Evolutionary conservation across 35 echinoderm and acorn worm genomes (phyloP).

Genomic region (Apostichopus californicus): DNA sequence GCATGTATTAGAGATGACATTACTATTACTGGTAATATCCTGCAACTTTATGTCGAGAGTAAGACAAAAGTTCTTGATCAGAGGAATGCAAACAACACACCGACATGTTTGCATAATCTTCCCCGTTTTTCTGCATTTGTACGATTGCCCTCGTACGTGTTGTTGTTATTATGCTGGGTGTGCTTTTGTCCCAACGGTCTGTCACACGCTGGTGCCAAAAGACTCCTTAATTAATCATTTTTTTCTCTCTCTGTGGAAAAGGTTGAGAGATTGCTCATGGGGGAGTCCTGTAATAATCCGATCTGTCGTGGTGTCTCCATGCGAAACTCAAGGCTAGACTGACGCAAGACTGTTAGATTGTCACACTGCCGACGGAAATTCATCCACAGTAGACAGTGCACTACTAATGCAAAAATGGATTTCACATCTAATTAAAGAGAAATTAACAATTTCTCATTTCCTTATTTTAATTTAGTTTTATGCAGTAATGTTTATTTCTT

Average conservation of each 20-base stretch:
- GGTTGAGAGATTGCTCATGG: constrained; percentile 51
- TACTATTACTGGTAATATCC: too few relatives aligned
- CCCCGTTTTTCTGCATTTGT: neutral
- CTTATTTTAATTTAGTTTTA: too few relatives aligned
- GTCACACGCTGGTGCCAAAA: constrained; percentile 44
- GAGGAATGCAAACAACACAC: neutral
- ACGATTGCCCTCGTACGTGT: too few relatives aligned
- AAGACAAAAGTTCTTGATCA: neutral
- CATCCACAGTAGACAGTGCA: too few relatives aligned
- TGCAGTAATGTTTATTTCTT: too few relatives aligned
- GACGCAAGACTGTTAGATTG: neutral
- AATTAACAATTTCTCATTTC: too few relatives aligned
- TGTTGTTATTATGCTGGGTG: too few relatives aligned
- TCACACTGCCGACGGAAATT: neutral
- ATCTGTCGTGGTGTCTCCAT: constrained; percentile 23
- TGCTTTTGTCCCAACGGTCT: neutral
- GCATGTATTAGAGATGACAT: too few relatives aligned
- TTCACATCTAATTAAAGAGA: too few relatives aligned
- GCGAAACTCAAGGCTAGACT: constrained; percentile 10
- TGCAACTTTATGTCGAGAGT: neutral
- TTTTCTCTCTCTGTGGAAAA: constrained; percentile 26
- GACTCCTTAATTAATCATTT: constrained; percentile 54
- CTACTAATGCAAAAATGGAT: too few relatives aligned
- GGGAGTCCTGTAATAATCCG: constrained; percentile 46
- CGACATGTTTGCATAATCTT: neutral